A percentile compares a stretch with the other conserved stretches of the same genome.
Conservation (phyloP, 2,888 invertebrate genomes). For the Alviniconcha strummeri region DNA sequence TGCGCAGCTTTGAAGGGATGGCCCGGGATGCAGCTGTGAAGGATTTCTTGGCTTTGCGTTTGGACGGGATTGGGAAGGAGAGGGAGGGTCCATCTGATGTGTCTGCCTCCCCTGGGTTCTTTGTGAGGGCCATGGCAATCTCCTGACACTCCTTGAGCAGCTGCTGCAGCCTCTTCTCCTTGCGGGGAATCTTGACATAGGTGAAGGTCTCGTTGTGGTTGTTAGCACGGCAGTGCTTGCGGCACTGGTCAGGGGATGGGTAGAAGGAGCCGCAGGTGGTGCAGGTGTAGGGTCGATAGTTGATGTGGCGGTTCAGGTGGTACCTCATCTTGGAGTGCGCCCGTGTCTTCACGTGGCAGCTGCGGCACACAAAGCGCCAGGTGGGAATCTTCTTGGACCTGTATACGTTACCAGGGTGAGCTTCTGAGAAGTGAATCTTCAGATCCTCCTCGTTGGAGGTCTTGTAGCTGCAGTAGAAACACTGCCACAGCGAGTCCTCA, state of each 20-base stretch:
- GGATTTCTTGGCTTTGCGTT: slow-evolving; percentile 31
- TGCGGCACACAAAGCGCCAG: slow-evolving; percentile 45
- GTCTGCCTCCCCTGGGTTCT: not conserved
- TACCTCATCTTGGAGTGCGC: slow-evolving; percentile 48
- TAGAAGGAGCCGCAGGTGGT: slow-evolving; percentile 43
- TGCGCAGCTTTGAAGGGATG: not conserved
- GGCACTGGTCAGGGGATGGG: slow-evolving; percentile 48
- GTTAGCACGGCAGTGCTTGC: slow-evolving; percentile 44
- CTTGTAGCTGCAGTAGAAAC: slow-evolving; percentile 31
- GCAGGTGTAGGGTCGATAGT: slow-evolving; percentile 48
- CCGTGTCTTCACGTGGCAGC: slow-evolving; percentile 45
- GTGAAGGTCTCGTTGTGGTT: slow-evolving; percentile 45
- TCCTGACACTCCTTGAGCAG: slow-evolving; percentile 42
- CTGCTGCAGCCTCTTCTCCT: slow-evolving; percentile 42
- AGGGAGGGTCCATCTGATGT: not conserved
- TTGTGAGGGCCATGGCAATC: slow-evolving; percentile 30
- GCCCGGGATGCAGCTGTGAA: not conserved
- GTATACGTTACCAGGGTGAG: slow-evolving; percentile 34
- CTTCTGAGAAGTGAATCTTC: slow-evolving; percentile 33
- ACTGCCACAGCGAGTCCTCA: slow-evolving; percentile 25
- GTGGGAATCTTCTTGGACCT: slow-evolving; percentile 38
- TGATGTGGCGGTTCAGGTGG: slow-evolving; percentile 47
- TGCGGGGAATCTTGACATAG: slow-evolving; percentile 42
- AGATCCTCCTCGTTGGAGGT: slow-evolving; percentile 20
- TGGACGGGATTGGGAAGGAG: slow-evolving; percentile 5